Evolutionary conservation across 2,888 invertebrate species (phyloP).

Genomic region (Lithophane semibrunnea): DNA sequence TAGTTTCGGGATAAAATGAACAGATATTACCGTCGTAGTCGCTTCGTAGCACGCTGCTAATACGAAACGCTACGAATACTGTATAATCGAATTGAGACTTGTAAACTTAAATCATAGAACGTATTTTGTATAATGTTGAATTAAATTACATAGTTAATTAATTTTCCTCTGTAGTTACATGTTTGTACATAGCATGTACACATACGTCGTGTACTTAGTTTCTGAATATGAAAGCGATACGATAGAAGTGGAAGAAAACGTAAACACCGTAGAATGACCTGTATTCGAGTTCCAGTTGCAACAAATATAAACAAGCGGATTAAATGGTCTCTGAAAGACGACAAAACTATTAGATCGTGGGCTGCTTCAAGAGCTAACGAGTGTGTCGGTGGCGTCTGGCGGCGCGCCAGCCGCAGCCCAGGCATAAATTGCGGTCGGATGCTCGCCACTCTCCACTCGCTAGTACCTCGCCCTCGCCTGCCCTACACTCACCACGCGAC

Average conservation of each 20-base stretch:
- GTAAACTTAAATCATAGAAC: not conserved
- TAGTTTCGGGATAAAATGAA: conserved; percentile 28
- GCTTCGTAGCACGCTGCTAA: conserved; percentile 43
- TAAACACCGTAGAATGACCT: conserved; percentile 69
- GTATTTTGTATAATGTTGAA: conserved; percentile 2
- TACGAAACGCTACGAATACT: conserved; percentile 50
- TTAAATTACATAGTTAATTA: not conserved
- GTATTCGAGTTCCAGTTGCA: conserved; percentile 68
- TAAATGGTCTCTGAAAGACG: conserved; percentile 80
- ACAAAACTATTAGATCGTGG: conserved; percentile 85
- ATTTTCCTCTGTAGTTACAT: conserved; percentile 6
- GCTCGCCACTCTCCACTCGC: conserved; percentile 61
- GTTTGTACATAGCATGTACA: not conserved
- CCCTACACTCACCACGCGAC: conserved; percentile 66
- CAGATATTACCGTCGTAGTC: conserved; percentile 38
- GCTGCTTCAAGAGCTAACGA: conserved; percentile 82
- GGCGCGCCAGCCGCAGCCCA: conserved; percentile 74
- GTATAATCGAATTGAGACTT: conserved; percentile 3
- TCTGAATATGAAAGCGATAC: conserved; percentile 22
- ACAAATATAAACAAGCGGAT: conserved; percentile 82
- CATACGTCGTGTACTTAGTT: not conserved
- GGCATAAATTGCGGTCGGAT: conserved; percentile 81
- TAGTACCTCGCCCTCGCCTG: conserved; percentile 56
- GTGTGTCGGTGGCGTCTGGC: conserved; percentile 80
- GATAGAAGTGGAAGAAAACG: conserved; percentile 40